Percentiles rank a stretch among this genome's conserved stretches.
phyloP scores from a whole-genome alignment of 2,113 vertebrate genomes.

The Petrocephalus microphthalmus region DNA sequence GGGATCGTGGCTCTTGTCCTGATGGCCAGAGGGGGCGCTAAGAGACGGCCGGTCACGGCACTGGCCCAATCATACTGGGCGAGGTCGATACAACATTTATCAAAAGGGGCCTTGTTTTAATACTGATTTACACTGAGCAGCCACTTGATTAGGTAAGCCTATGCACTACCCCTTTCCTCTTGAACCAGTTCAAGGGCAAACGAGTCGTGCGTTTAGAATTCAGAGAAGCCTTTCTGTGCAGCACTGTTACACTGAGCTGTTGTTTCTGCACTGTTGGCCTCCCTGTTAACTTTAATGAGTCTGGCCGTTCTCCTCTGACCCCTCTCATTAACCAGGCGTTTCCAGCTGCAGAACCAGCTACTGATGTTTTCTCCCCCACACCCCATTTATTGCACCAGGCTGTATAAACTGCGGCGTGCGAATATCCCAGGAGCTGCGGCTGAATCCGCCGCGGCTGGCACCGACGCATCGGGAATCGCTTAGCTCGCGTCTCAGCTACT shows the following conservation, averaged over 20 bases:
- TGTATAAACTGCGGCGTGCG: neutral
- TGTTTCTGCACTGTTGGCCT: neutral
- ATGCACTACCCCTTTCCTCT: neutral
- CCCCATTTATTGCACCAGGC: neutral
- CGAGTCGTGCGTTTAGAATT: neutral
- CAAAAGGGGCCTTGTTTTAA: neutral
- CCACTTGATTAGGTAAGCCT: neutral
- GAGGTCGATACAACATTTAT: neutral
- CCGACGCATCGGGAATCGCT: neutral
- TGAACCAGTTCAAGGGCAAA: neutral
- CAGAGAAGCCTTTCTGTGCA: neutral
- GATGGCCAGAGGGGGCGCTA: neutral
- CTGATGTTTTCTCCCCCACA: neutral
- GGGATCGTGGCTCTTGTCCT: neutral
- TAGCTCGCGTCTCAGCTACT: neutral
- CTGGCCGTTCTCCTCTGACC: neutral
- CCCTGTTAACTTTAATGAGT: neutral
- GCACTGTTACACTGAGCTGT: neutral
- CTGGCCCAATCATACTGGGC: neutral
- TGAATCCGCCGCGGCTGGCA: neutral
- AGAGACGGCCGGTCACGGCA: neutral
- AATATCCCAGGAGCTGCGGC: neutral
- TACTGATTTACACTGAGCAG: neutral
- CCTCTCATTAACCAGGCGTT: neutral
- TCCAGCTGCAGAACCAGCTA: neutral